Percentiles rank a stretch among this genome's conserved stretches.
Conservation (phyloP, 2,797 vertebrate species). For the Novumbra hubbsi region DNA sequence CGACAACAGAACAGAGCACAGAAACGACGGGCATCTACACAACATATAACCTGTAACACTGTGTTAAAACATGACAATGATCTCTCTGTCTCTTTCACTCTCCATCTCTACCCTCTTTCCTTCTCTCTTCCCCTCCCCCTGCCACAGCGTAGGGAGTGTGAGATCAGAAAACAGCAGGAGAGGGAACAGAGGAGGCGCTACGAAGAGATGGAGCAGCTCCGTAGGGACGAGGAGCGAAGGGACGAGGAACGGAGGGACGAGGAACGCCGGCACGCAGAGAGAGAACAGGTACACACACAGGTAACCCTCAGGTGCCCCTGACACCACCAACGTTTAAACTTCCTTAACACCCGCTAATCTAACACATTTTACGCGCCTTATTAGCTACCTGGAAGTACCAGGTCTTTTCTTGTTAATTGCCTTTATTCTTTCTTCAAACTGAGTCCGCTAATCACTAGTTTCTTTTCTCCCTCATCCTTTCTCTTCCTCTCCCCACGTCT, state of each 20-base stretch:
- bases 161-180: conserved; percentile 95
- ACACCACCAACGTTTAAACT: not conserved
- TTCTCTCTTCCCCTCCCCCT: conserved; percentile 47
- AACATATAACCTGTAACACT: too few relatives aligned
- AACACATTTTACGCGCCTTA: not conserved
- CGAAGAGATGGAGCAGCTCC: conserved; percentile 90
- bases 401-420: not conserved
- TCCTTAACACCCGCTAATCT: not conserved
- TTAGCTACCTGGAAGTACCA: not conserved
- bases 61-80: not conserved
- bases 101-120: not conserved
- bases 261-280: conserved; percentile 91
- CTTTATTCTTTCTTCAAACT: not conserved
- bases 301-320: conserved; percentile 7
- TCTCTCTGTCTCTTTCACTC: not conserved
- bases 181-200: conserved; percentile 91
- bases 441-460: conserved; percentile 4
- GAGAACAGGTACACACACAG: conserved; percentile 83
- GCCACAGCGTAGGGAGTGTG: conserved; percentile 96
- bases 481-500: conserved; percentile 24
- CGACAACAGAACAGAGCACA: too few relatives aligned
- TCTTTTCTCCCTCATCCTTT: conserved; percentile 7
- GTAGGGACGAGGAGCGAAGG: conserved; percentile 91
- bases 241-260: conserved; percentile 96
- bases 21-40: too few relatives aligned